Percentiles rank a stretch among this genome's conserved stretches.
Evolutionary conservation across 2,113 vertebrate species (phyloP).

Genomic region (Anoura caudifer): DNA sequence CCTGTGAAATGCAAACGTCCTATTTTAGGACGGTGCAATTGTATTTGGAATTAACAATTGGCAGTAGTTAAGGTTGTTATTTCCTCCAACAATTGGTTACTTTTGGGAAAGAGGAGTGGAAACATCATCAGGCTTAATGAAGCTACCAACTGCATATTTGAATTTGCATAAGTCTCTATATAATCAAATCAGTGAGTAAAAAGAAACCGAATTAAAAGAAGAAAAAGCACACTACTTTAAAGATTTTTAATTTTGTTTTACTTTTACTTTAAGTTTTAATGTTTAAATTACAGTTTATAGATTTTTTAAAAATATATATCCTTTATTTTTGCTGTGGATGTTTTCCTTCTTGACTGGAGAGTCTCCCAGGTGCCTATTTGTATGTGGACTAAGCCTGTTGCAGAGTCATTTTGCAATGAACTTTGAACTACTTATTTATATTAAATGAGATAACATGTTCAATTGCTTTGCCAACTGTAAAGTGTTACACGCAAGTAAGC

Average conservation of each 20-base stretch:
- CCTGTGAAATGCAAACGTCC: slow-evolving; percentile 31
- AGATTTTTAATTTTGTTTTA: neutral
- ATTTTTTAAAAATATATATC: neutral
- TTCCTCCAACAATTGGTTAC: slow-evolving; percentile 22
- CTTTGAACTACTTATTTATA: neutral
- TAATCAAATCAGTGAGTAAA: neutral
- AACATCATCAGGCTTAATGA: neutral
- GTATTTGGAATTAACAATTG: neutral
- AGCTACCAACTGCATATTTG: neutral
- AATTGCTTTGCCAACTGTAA: neutral
- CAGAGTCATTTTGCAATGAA: neutral
- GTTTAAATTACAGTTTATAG: neutral
- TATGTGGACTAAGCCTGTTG: neutral
- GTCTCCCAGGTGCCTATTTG: neutral
- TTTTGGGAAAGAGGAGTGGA: slow-evolving; percentile 23
- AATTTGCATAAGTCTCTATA: neutral
- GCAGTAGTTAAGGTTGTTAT: neutral
- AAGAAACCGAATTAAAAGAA: slow-evolving; percentile 1
- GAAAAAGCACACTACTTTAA: neutral
- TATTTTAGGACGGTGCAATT: slow-evolving; percentile 1
- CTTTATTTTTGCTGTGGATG: neutral
- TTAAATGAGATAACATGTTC: neutral
- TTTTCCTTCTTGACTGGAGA: neutral
- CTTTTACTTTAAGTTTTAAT: neutral
- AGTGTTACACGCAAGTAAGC: neutral